Base-by-base conservation (phyloP, 2,888 invertebrate genomes). In the Diarsia brunnea region DNA sequence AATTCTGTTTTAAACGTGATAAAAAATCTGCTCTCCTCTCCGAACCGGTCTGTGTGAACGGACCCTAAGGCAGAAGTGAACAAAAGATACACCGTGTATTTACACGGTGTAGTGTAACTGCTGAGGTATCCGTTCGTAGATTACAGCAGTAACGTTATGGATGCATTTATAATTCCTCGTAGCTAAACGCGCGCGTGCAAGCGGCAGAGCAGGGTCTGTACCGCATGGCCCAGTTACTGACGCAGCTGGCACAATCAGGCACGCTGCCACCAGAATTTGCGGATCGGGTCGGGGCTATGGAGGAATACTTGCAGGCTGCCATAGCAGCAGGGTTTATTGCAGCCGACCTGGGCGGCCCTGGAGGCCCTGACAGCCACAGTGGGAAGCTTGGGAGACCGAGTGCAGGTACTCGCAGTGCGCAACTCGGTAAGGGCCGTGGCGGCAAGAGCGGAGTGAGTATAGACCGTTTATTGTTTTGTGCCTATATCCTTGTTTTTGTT, bases 171-270 rank as follows among this genome's bases (percentile, higher is more conserved):
- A 0, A n/a, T 63, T 43, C 43, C 43, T 43, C n/a, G 14, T n/a
- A 63, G 63, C 43, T 63, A 8, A 63, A 43, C 16, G 43, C 43
- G n/a, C 63, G 63, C 63, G n/a, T 63, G 43, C 43, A n/a, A 63
- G 43, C 63, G n/a, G 43, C 63, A n/a, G 43, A 63, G 43, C 43
- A 43, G 16, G 63, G 63, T n/a, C n/a, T 63, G n/a, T 43, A 16
- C 63, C 63, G 63, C 63, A 63, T 63, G 43, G 63, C 63, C 3
- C 43, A 43, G n/a, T 16, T 63, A 12, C 16, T 63, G 43, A 43
- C 43, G 43, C 43, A 63, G n/a, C 43, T 63, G 43, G 63, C n/a
- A n/a, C n/a, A 38, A 24, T n/a, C 43, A 43, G 63, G 63, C 63
- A 11, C 16, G 43, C 43, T 63, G 63, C 63, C 63, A 1, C 63